Conservation (phyloP, 35 echinoderm and acorn worm genomes). For the Lytechinus pictus region DNA sequence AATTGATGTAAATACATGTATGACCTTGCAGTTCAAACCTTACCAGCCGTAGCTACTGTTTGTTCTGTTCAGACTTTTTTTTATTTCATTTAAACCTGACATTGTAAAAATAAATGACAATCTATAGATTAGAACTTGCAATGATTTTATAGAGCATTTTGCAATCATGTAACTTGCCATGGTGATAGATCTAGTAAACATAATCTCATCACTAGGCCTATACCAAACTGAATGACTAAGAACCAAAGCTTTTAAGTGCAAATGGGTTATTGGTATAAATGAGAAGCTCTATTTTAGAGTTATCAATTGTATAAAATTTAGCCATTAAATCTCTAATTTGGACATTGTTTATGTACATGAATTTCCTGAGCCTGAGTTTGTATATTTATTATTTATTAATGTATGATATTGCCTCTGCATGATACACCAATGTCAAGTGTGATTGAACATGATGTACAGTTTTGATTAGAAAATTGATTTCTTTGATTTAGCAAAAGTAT, state of each 20-base stretch:
- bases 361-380: not conserved
- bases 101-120: not conserved
- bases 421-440: not conserved
- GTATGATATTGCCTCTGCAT: not conserved
- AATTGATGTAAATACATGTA: conserved; percentile 21
- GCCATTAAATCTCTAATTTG: not conserved
- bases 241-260: not conserved
- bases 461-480: not conserved
- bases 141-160: not conserved
- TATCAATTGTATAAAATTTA: not conserved
- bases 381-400: conserved; percentile 17
- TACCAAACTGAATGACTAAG: not conserved
- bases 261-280: not conserved
- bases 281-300: not conserved
- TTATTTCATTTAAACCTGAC: not conserved
- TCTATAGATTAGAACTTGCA: not conserved
- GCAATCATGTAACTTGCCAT: not conserved
- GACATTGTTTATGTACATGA: not conserved
- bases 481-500: not conserved
- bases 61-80: not conserved
- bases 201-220: not conserved
- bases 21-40: not conserved
- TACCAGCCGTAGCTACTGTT: not conserved
- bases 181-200: not conserved
- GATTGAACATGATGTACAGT: not conserved